Conservation (phyloP, 2,797 vertebrate genomes). For the Tokudaia tokunoshimensis region DNA sequence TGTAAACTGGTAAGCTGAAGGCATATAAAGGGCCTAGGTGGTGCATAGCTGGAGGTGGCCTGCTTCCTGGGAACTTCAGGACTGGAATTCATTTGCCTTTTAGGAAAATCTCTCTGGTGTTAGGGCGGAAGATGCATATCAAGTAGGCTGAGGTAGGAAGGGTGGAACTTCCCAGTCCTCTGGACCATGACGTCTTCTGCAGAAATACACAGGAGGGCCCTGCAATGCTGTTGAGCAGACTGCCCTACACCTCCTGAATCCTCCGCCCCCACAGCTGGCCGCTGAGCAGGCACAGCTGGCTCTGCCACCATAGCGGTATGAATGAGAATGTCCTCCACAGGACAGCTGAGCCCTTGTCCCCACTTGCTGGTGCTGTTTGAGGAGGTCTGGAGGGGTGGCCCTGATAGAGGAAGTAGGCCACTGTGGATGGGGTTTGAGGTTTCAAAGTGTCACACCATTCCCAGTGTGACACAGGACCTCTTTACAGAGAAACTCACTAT, state of each 20-base stretch:
- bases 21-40: background rate
- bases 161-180: background rate
- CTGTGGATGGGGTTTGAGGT: background rate
- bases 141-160: slow-evolving; percentile 3
- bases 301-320: background rate
- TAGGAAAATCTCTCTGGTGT: background rate
- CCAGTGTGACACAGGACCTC: background rate
- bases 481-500: background rate
- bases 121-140: background rate
- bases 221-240: background rate
- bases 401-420: background rate
- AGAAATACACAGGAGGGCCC: background rate
- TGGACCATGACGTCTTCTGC: background rate
- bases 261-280: background rate
- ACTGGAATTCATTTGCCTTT: background rate
- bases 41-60: background rate
- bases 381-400: background rate
- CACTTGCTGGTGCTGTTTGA: background rate
- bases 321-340: no score
- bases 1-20: background rate
- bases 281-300: background rate
- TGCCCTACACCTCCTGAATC: background rate
- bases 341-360: no score
- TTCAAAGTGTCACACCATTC: background rate
- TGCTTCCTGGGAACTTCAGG: background rate